Percentiles rank a stretch among this genome's conserved stretches.
These are phyloP conservation scores for Apostichopus californicus DNA, from an alignment of 35 echinoderm and acorn worm species.

Conservation along the genomic window DNA sequence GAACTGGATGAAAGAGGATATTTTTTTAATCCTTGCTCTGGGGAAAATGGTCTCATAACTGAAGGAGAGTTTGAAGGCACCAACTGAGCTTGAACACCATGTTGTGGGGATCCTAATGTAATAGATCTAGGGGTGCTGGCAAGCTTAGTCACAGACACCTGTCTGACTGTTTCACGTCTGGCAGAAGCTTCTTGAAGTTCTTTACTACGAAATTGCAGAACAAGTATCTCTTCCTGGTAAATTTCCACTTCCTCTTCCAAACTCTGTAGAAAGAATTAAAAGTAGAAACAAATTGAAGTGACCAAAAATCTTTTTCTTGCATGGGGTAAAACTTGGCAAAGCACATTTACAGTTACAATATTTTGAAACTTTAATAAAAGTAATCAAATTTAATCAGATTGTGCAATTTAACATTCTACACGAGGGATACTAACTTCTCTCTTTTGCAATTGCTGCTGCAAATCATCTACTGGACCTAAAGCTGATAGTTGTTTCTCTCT, in stretches of 20 bases:
- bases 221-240: conserved; percentile 75
- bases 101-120: conserved; percentile 45
- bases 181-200: conserved; percentile 70
- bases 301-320: too few relatives aligned
- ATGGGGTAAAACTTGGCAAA: too few relatives aligned
- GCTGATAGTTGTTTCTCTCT: conserved; percentile 50
- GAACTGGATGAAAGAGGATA: not conserved
- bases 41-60: conserved; percentile 51
- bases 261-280: conserved; percentile 42
- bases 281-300: too few relatives aligned
- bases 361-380: too few relatives aligned
- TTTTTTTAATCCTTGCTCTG: conserved; percentile 26
- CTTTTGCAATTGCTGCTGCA: conserved; percentile 69
- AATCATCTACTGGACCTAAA: conserved; percentile 47
- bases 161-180: conserved; percentile 37
- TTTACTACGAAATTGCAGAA: conserved; percentile 70
- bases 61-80: conserved; percentile 48
- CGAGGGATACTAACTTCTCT: conserved; percentile 61
- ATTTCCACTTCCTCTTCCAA: conserved; percentile 70
- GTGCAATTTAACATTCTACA: not conserved
- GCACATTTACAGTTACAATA: too few relatives aligned
- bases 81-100: conserved; percentile 69
- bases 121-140: not conserved
- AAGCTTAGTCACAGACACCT: conserved; percentile 63
- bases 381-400: too few relatives aligned